Conservation (phyloP, 2,113 vertebrate species). For the Actenoides lindsayi region DNA sequence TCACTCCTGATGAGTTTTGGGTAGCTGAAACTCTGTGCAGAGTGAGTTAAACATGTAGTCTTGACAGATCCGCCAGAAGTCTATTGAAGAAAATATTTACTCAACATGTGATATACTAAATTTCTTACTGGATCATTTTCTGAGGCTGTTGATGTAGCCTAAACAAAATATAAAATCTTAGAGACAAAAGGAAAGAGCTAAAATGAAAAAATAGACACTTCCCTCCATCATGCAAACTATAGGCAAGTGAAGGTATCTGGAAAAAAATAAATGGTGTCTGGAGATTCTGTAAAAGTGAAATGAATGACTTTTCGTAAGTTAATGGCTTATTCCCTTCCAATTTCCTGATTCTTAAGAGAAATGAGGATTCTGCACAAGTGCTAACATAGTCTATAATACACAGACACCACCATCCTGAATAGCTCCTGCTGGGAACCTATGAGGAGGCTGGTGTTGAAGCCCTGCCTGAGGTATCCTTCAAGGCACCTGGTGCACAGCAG, state of each 20-base stretch:
- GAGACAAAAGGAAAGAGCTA: not conserved
- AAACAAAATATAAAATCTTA: not conserved
- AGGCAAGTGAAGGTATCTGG: not conserved
- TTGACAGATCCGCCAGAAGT: not conserved
- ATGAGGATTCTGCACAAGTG: not conserved
- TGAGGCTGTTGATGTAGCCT: not conserved
- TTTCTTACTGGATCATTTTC: not conserved
- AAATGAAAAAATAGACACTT: not conserved
- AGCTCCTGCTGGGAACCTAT: not conserved
- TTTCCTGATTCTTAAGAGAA: not conserved
- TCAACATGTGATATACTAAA: not conserved
- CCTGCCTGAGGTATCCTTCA: not conserved
- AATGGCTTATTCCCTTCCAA: not conserved
- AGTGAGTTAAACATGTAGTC: not conserved
- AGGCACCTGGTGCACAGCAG: not conserved
- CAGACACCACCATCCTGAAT: fast-evolving
- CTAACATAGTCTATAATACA: not conserved
- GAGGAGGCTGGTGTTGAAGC: not conserved
- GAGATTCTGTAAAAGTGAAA: not conserved
- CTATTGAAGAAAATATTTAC: not conserved
- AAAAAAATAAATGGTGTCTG: not conserved
- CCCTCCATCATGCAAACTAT: not conserved
- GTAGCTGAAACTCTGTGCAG: not conserved
- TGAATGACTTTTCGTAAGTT: not conserved
- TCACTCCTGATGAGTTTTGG: not conserved